These are phyloP conservation scores for Ceratina australensis DNA, from an alignment of 1,140 invertebrate genomes.

Conservation along the genomic window DNA sequence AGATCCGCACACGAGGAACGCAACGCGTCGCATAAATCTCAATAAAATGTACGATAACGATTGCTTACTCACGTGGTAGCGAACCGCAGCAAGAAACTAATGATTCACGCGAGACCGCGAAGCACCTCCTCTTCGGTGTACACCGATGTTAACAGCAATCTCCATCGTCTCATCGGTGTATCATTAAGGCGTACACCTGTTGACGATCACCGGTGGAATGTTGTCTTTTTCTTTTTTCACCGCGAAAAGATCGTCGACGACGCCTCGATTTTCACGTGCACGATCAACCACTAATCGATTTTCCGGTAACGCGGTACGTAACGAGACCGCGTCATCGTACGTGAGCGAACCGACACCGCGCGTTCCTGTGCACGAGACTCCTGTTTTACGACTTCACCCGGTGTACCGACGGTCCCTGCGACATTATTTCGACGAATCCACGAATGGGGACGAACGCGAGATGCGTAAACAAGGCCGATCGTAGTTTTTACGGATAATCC, in stretches of 20 bases:
- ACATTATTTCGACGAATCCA: not conserved
- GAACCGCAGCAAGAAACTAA: slow-evolving; percentile 48
- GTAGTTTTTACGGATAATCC: not conserved
- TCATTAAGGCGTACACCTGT: slow-evolving; percentile 56
- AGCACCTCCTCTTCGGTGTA: slow-evolving; percentile 52
- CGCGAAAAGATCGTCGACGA: not conserved
- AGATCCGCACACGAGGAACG: slow-evolving; percentile 33
- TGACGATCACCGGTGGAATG: slow-evolving; percentile 40
- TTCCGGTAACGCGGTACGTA: slow-evolving; percentile 21
- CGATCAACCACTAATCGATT: slow-evolving; percentile 10
- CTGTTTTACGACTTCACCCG: not conserved
- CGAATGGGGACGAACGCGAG: not conserved
- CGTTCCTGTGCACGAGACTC: not conserved
- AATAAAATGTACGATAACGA: slow-evolving; percentile 60
- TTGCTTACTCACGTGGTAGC: slow-evolving; percentile 59
- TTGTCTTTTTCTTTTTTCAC: not conserved
- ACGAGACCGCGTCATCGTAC: not conserved
- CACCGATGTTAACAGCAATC: slow-evolving; percentile 49
- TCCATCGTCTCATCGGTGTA: slow-evolving; percentile 53
- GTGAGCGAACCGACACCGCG: not conserved
- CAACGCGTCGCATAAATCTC: slow-evolving; percentile 58
- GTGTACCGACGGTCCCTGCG: not conserved
- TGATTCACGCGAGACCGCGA: slow-evolving; percentile 57
- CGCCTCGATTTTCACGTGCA: slow-evolving; percentile 39
- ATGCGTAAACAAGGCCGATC: slow-evolving; percentile 7